Evolutionary conservation across 2,888 invertebrate species (phyloP).

Genomic region (Hymenopus coronatus): DNA sequence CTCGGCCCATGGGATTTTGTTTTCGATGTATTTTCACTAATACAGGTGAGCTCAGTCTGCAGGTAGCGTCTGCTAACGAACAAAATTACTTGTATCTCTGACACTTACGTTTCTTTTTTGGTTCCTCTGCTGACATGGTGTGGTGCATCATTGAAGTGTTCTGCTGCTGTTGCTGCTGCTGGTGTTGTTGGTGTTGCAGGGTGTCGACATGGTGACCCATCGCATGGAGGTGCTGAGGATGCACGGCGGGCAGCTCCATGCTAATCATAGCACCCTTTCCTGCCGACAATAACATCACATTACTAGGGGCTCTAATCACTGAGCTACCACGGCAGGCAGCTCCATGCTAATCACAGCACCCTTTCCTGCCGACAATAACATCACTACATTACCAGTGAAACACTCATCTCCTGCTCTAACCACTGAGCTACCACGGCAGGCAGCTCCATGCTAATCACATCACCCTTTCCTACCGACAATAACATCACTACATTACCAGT

Average conservation of each 20-base stretch:
- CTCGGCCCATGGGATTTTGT: too few species aligned
- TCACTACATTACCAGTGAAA: too few species aligned
- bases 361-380: neutral
- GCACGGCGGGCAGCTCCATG: slow-evolving; percentile 30
- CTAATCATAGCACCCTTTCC: slow-evolving; percentile 29
- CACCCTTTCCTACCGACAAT: too few species aligned
- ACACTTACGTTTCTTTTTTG: slow-evolving; percentile 32
- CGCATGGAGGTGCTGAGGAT: slow-evolving; percentile 29
- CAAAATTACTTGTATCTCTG: too few species aligned
- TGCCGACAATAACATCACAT: neutral
- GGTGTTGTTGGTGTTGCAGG: slow-evolving; percentile 29
- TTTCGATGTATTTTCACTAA: too few species aligned
- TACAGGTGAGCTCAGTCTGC: too few species aligned
- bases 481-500: too few species aligned
- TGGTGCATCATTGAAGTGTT: slow-evolving; percentile 24
- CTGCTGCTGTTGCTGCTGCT: slow-evolving; percentile 27
- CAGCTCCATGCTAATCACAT: neutral
- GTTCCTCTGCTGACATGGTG: slow-evolving; percentile 19
- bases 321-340: slow-evolving; percentile 25
- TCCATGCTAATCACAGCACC: slow-evolving; percentile 32
- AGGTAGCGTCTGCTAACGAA: too few species aligned
- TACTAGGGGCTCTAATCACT: too few species aligned
- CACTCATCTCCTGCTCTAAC: too few species aligned
- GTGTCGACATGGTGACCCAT: slow-evolving; percentile 26
- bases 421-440: too few species aligned